Conservation (phyloP, 2,888 invertebrate genomes). For the Ormia ochracea region DNA sequence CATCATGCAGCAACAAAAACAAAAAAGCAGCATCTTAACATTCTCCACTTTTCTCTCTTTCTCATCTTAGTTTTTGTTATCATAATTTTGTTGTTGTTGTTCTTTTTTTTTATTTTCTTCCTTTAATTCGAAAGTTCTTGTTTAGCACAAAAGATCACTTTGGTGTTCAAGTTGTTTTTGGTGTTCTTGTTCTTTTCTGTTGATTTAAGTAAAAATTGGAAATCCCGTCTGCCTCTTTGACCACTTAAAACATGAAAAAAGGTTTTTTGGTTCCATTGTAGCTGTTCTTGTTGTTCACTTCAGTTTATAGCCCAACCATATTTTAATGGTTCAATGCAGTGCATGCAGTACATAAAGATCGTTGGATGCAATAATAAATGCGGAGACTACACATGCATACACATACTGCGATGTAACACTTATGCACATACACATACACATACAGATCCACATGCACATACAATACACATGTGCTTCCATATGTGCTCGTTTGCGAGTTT, state of each 20-base stretch:
- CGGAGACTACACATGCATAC: background rate
- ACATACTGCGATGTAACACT: no score
- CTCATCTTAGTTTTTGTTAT: conserved; percentile 25
- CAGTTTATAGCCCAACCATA: conserved; percentile 32
- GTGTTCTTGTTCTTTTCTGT: conserved; percentile 27
- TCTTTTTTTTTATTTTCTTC: conserved; percentile 8
- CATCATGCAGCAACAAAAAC: conserved; percentile 31
- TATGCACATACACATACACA: background rate
- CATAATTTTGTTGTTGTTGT: background rate
- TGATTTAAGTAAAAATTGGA: conserved; percentile 38
- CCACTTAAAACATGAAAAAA: conserved; percentile 39
- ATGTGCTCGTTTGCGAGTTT: background rate
- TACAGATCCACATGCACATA: background rate
- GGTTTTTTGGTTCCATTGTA: conserved; percentile 32
- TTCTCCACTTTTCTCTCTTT: conserved; percentile 32
- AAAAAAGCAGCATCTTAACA: conserved; percentile 46
- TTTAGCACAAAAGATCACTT: conserved; percentile 56
- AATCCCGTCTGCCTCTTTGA: conserved; percentile 35
- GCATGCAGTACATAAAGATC: conserved; percentile 42
- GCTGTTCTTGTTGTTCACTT: conserved; percentile 24
- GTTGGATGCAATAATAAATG: conserved; percentile 47
- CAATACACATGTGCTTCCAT: background rate
- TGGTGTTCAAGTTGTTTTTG: conserved; percentile 31
- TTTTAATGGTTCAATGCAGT: conserved; percentile 43
- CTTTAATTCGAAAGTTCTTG: conserved; percentile 19